Percentiles rank a stretch among this genome's conserved stretches.
Evolutionary conservation across 1,140 invertebrate genomes (phyloP).

Genomic region (Drosophila bocki): DNA sequence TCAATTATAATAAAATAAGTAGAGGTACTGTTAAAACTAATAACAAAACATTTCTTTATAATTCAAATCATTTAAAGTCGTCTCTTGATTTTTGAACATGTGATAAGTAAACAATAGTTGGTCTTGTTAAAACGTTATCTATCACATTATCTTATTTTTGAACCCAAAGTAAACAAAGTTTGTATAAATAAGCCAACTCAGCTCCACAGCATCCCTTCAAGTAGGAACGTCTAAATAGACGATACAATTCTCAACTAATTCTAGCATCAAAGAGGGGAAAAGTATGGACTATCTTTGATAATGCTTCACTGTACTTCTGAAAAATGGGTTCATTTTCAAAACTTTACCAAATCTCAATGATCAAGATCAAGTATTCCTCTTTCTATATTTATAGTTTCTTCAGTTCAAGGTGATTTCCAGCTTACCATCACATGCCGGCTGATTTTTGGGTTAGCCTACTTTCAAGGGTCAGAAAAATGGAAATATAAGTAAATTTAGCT

Average conservation of each 20-base stretch:
- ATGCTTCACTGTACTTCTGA: background rate
- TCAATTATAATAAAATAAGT: background rate
- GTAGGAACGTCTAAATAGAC: background rate
- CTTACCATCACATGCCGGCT: background rate
- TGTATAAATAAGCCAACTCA: background rate
- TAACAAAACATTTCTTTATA: background rate
- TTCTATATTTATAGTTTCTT: background rate
- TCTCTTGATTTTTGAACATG: background rate
- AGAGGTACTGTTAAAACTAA: background rate
- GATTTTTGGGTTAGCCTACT: background rate
- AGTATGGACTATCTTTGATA: background rate
- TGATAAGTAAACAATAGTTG: background rate
- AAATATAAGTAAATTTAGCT: slow-evolving; percentile 4
- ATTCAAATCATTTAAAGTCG: background rate
- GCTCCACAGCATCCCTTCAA: background rate
- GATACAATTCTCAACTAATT: background rate
- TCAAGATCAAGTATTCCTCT: background rate
- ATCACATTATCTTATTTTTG: background rate
- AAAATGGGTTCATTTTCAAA: background rate
- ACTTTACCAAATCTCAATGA: too few species aligned
- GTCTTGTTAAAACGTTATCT: background rate
- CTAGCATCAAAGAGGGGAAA: background rate
- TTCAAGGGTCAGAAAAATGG: slow-evolving; percentile 1
- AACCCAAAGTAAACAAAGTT: background rate
- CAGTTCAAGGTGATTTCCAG: background rate